Percentiles rank a stretch among this genome's conserved stretches.
Evolutionary conservation across 2,797 vertebrate species (phyloP).

Genomic region (Liparis tanakae): DNA sequence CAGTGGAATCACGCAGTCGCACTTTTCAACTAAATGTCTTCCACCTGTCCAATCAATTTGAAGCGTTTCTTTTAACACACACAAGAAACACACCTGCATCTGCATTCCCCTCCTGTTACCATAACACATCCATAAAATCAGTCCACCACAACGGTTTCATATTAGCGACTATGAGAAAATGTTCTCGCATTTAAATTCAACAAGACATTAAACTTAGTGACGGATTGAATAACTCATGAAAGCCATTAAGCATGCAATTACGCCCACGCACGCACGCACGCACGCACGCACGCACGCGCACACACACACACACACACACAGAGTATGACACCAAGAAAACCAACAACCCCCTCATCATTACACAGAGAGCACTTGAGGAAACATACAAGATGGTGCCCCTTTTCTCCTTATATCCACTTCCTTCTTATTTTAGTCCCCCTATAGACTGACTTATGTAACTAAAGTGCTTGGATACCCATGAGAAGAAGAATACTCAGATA

Average conservation of each 20-base stretch:
- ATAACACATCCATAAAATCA: conserved; percentile 11
- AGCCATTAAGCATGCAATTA: background rate
- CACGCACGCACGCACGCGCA: background rate
- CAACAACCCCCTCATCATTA: conserved; percentile 47
- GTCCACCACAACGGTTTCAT: background rate
- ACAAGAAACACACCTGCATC: background rate
- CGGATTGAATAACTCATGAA: conserved; percentile 43
- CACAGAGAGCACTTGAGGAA: conserved; percentile 41
- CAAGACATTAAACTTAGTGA: conserved; percentile 9
- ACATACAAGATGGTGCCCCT: conserved; percentile 45
- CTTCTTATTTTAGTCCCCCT: conserved; percentile 63
- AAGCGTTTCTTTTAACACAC: background rate
- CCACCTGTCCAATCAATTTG: background rate
- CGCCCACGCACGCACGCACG: no score
- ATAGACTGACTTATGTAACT: conserved; percentile 73
- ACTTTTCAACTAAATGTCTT: conserved; percentile 5
- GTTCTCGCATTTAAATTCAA: conserved; percentile 12
- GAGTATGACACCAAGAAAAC: conserved; percentile 30
- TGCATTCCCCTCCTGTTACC: no score
- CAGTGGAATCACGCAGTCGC: background rate
- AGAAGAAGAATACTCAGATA: conserved; percentile 75
- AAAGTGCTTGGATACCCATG: conserved; percentile 72
- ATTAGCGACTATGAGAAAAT: background rate
- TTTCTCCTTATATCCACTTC: conserved; percentile 67
- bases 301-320: background rate